Evolutionary conservation across 2,797 vertebrate species (phyloP), one percentile per base, ranked within the genome.

Genomic region (Harpagifer antarcticus): DNA sequence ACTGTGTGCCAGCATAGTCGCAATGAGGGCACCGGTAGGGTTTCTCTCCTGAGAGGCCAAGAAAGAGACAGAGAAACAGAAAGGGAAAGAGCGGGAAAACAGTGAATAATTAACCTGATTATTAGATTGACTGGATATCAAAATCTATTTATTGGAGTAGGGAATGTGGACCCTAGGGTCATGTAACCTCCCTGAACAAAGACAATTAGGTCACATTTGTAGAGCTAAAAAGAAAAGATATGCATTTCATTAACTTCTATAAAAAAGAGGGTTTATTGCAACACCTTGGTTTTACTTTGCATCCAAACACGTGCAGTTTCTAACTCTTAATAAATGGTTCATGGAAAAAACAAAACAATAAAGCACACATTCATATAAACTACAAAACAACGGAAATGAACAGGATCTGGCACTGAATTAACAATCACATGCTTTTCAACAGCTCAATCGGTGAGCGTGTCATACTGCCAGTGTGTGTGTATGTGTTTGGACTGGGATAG

Each of bases 21-120:
- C 98, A 99, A 92, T 99, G 98, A 17, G 98, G 98, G 88, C 98
- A 99, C 85, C 98, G 97, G 93, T 99, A 99, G 86, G 98, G 98
- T 88, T 99, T 99, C 94, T 99, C 98, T 95, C 98, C 98, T 99
- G 84, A 90, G 88, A 90, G 79, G 78, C 74, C 86, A 89, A 90
- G 68, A 85, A 71, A 93, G 90, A 93, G 91, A 89, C 49, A 87
- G 76, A 82, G 83, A 91, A 84, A 83, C 78, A 88, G 85, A 88
- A 82, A 78, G 72, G 78, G 58, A 86, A 74, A 87, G 79, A 88
- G 44, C 78, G 72, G 68, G 70, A 91, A 90, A 88, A 86, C 85
- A 91, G 84, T 91, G 86, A 91, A 92, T 91, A 90, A 92, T 94
- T 94, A 94, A 91, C 92, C 92, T 92, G 90, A 92, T 93, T 93